Base-by-base conservation (phyloP, 2,797 vertebrate genomes). In the Amblyopsis hoosieri region DNA sequence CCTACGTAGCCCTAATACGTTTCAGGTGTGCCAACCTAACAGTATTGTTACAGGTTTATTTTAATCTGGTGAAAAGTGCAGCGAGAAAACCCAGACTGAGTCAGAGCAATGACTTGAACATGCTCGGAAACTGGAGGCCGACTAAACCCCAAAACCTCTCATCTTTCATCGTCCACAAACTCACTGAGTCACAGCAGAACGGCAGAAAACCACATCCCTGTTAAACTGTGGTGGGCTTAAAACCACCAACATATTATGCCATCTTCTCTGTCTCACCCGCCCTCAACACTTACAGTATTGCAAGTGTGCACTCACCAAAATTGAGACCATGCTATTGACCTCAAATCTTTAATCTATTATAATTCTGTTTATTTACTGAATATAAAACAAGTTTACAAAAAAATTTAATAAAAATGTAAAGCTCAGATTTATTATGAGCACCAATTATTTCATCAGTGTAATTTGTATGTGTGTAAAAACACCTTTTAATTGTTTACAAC, bases 51-150 rank as follows among this genome's bases (percentile, higher is more conserved):
- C 37, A 29, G 3, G 23, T 29, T 29, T 29, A 29, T 29, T 29
- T 29, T 29, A 29, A 10, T 42, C 37, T 7, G 7, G 7, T 2
- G 37, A 8, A 42, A 53, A 53, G 17, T 53, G 51, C 51, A 29
- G 12, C 4, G 3, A 53, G 51, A 53, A 17, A 53, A 53, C 37
- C 37, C 2, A 29, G 4, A 19, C 19, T 53, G 51, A 53, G 51
- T 12, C 19, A 53, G 19, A 53, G 51, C 51, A 64, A 64, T 52
- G 60, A 72, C 54, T 60, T 51, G 12, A 61, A 19, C 63, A 59
- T 60, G 51, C 60, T 54, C 45, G 45, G n/a, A 52, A 17, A 52
- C n/a, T 29, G 51, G 51, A 59, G 56, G 13, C 15, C 33, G 54
- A 62, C 46, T 23, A 62, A 71, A 57, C n/a, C 37, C 51, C 2